Conservation (phyloP, 1,140 invertebrate genomes). For the Idris sp. region DNA sequence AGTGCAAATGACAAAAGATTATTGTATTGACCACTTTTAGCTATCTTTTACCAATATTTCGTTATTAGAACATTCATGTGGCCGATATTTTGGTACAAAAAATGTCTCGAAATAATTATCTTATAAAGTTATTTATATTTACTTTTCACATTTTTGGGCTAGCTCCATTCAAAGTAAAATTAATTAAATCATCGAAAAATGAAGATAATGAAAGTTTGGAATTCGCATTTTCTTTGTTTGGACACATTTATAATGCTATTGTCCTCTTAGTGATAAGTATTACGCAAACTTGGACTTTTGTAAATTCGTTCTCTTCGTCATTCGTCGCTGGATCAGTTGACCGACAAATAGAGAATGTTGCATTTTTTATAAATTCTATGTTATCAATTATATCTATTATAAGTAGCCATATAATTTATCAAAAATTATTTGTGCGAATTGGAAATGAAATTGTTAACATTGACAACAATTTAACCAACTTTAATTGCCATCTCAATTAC, state of each 20-base stretch:
- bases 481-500: not conserved
- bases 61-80: too few species aligned
- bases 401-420: conserved; percentile 18
- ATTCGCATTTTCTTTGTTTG: conserved; percentile 5
- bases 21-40: too few species aligned
- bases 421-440: not conserved
- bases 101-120: too few species aligned
- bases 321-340: conserved; percentile 17
- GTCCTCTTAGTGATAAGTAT: conserved; percentile 6
- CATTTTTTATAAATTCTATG: conserved; percentile 13
- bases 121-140: too few species aligned
- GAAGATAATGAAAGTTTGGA: too few species aligned
- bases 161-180: too few species aligned
- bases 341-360: conserved; percentile 33
- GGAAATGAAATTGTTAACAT: conserved; percentile 26
- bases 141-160: too few species aligned
- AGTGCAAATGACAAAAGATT: too few species aligned
- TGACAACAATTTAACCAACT: conserved; percentile 1
- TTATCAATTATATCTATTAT: not conserved
- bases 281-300: conserved; percentile 15
- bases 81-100: too few species aligned
- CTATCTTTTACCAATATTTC: too few species aligned
- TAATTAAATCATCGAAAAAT: too few species aligned
- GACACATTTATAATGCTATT: conserved; percentile 15
- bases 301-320: not conserved